Percentiles rank a stretch among this genome's conserved stretches.
phyloP scores from a whole-genome alignment of 92 coral and sea anemone species.

The Parazoanthus darwini region DNA sequence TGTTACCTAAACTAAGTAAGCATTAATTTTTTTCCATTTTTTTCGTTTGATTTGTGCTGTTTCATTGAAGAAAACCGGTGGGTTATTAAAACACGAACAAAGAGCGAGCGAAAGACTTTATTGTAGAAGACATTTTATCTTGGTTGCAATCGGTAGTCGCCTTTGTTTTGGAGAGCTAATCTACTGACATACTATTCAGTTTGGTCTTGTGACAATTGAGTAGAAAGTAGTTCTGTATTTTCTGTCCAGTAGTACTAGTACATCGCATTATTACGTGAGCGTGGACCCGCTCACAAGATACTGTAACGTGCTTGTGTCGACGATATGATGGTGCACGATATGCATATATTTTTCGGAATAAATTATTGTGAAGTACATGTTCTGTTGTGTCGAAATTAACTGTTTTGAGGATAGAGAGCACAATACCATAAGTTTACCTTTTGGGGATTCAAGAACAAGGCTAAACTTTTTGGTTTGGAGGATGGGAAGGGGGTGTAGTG shows the following conservation, averaged over 20 bases:
- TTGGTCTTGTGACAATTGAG: slow-evolving; percentile 18
- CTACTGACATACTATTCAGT: slow-evolving; percentile 28
- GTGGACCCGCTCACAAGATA: not conserved
- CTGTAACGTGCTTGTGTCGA: slow-evolving; percentile 2
- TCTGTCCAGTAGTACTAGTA: slow-evolving; percentile 10
- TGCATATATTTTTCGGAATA: slow-evolving; percentile 47
- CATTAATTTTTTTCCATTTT: too few species aligned
- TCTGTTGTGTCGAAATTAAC: not conserved
- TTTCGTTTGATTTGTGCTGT: not conserved
- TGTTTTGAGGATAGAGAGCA: not conserved
- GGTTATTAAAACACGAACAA: too few species aligned
- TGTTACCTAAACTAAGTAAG: not conserved
- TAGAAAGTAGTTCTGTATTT: slow-evolving; percentile 22
- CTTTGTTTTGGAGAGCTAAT: slow-evolving; percentile 18
- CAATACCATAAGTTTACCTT: too few species aligned
- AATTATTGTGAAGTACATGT: slow-evolving; percentile 44
- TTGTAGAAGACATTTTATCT: not conserved
- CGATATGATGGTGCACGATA: slow-evolving; percentile 20
- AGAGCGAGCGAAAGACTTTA: not conserved
- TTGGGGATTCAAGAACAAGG: too few species aligned
- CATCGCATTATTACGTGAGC: not conserved
- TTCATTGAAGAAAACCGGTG: too few species aligned
- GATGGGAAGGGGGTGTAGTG: too few species aligned
- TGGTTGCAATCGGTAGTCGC: not conserved
- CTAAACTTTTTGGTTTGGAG: too few species aligned